Evolutionary conservation across 1,140 invertebrate genomes (phyloP).

Genomic region (Pseudobourletiella spinata): DNA sequence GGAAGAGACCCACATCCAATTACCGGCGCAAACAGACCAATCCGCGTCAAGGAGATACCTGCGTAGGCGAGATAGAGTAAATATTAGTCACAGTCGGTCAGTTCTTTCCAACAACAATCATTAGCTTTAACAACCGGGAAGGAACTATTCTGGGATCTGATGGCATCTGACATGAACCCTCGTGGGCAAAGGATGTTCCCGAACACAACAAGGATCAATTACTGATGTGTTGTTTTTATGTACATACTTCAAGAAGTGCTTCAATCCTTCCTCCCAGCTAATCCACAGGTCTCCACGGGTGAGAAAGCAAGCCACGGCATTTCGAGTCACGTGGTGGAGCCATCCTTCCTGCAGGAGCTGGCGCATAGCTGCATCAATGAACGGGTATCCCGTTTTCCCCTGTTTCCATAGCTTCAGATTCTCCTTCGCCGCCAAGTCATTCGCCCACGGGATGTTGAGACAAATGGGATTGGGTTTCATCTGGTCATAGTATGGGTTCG

Average conservation of each 20-base stretch:
- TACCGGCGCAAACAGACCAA: slow-evolving; percentile 64
- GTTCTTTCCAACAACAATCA: slow-evolving; percentile 1
- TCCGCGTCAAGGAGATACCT: slow-evolving; percentile 60
- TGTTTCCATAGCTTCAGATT: slow-evolving; percentile 51
- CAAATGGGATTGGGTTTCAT: slow-evolving; percentile 66
- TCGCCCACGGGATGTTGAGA: slow-evolving; percentile 59
- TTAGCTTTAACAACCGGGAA: too few relatives aligned
- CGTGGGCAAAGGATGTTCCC: too few relatives aligned
- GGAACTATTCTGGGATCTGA: too few relatives aligned
- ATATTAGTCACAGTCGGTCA: neutral
- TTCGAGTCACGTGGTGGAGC: slow-evolving; percentile 61
- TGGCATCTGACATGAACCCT: too few relatives aligned
- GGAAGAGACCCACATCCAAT: slow-evolving; percentile 72
- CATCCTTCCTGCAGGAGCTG: slow-evolving; percentile 57
- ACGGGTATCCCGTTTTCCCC: slow-evolving; percentile 63
- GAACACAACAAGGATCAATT: too few relatives aligned
- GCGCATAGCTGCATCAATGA: slow-evolving; percentile 65
- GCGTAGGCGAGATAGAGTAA: slow-evolving; percentile 40
- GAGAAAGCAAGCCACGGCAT: slow-evolving; percentile 61
- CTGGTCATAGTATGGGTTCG: slow-evolving; percentile 54
- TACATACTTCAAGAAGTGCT: slow-evolving; percentile 49
- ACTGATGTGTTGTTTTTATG: too few relatives aligned
- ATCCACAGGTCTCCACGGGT: slow-evolving; percentile 64
- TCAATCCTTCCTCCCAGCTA: slow-evolving; percentile 58
- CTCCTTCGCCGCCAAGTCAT: slow-evolving; percentile 48